Conservation (phyloP, 1,140 invertebrate species). For the Euwallacea similis region DNA sequence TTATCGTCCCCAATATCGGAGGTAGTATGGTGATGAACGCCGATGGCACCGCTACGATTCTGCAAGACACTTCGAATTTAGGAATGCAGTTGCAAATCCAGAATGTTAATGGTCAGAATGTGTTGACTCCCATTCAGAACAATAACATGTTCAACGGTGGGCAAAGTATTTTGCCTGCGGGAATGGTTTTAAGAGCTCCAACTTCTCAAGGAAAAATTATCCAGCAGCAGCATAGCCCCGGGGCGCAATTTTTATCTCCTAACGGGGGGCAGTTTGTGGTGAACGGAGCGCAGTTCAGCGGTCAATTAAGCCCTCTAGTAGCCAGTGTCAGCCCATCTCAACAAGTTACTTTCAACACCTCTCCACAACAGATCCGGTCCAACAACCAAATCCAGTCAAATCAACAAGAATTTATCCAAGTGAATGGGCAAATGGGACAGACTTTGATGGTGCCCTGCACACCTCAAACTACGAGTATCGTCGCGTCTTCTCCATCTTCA, state of each 20-base stretch:
- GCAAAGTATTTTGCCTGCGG: slow-evolving; percentile 69
- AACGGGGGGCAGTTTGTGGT: slow-evolving; percentile 72
- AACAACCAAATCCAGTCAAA: slow-evolving; percentile 54
- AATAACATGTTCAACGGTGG: slow-evolving; percentile 59
- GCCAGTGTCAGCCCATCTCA: slow-evolving; percentile 73
- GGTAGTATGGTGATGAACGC: slow-evolving; percentile 54
- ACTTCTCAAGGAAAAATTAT: slow-evolving; percentile 72
- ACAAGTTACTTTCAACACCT: slow-evolving; percentile 65
- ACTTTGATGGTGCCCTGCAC: slow-evolving; percentile 76
- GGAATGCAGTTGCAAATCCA: slow-evolving; percentile 77
- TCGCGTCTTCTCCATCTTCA: slow-evolving; percentile 56
- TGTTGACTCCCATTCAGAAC: slow-evolving; percentile 73
- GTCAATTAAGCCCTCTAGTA: slow-evolving; percentile 76
- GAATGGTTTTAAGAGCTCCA: slow-evolving; percentile 77
- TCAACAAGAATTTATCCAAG: slow-evolving; percentile 72
- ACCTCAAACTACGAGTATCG: slow-evolving; percentile 61
- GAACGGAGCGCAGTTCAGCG: slow-evolving; percentile 73
- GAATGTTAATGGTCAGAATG: slow-evolving; percentile 77
- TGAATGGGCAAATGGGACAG: slow-evolving; percentile 68
- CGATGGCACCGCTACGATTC: slow-evolving; percentile 67
- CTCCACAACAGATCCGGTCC: slow-evolving; percentile 59
- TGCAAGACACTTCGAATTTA: slow-evolving; percentile 69
- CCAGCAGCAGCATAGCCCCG: slow-evolving; percentile 68
- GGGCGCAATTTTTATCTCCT: slow-evolving; percentile 72
- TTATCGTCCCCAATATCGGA: slow-evolving; percentile 77